Evolutionary conservation across 2,113 vertebrate genomes (phyloP).

Genomic region (Neofelis nebulosa): DNA sequence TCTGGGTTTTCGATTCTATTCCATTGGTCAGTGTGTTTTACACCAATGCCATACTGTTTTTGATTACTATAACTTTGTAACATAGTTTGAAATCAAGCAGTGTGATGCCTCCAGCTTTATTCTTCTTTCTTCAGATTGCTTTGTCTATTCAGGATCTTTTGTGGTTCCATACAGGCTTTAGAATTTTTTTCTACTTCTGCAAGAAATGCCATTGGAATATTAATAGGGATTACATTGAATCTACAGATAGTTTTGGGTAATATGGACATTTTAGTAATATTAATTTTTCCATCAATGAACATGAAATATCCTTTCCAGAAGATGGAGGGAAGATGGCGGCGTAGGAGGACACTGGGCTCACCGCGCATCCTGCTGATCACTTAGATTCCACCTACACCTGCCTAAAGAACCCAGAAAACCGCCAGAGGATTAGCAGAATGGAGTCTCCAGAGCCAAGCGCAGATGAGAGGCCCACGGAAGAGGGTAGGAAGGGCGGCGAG

Average conservation of each 20-base stretch:
- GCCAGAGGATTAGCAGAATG: too few relatives aligned
- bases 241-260: neutral
- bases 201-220: neutral
- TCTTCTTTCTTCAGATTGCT: neutral
- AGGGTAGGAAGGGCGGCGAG: too few relatives aligned
- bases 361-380: too few relatives aligned
- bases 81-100: neutral
- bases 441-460: too few relatives aligned
- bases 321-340: too few relatives aligned
- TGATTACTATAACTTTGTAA: neutral
- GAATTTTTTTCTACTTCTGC: neutral
- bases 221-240: neutral
- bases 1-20: neutral
- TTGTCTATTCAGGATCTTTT: neutral
- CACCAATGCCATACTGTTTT: neutral
- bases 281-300: neutral
- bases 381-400: too few relatives aligned
- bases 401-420: too few relatives aligned
- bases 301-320: neutral
- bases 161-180: neutral
- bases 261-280: neutral
- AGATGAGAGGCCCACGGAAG: too few relatives aligned
- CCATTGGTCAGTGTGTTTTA: neutral
- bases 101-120: neutral
- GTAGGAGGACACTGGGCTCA: too few relatives aligned